These are phyloP conservation scores for Engystomops pustulosus DNA, from an alignment of 2,113 vertebrate species.

Conservation along the genomic window DNA sequence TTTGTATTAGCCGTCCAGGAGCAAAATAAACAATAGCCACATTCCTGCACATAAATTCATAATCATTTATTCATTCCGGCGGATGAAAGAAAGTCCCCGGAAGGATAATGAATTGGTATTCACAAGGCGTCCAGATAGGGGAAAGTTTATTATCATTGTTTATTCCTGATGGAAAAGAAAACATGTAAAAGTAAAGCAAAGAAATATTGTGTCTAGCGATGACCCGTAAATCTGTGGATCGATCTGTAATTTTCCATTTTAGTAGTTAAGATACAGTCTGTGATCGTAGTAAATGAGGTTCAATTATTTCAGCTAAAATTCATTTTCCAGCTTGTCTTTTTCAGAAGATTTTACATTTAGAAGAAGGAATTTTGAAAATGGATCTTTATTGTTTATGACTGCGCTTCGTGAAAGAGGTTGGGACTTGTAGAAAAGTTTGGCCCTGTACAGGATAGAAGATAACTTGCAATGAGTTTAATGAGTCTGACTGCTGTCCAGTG, in stretches of 20 bases:
- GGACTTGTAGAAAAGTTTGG: too few relatives aligned
- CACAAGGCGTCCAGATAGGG: not conserved
- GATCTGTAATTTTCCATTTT: slow-evolving; percentile 37
- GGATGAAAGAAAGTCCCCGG: slow-evolving; percentile 14
- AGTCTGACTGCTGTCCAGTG: too few relatives aligned
- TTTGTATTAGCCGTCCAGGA: slow-evolving; percentile 1
- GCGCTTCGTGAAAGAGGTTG: too few relatives aligned
- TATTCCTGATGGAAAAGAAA: slow-evolving; percentile 15
- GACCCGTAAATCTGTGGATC: slow-evolving; percentile 13
- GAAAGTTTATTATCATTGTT: slow-evolving; percentile 28
- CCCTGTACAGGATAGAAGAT: too few relatives aligned
- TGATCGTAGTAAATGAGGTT: not conserved
- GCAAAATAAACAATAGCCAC: slow-evolving; percentile 35
- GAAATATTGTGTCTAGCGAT: not conserved
- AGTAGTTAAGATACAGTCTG: not conserved
- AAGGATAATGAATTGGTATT: slow-evolving; percentile 33
- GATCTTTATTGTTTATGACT: not conserved
- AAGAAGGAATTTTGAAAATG: not conserved
- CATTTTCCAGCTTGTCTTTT: not conserved
- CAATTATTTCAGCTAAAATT: not conserved
- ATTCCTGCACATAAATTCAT: slow-evolving; percentile 7
- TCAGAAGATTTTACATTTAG: not conserved
- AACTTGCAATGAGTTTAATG: too few relatives aligned
- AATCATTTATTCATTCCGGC: slow-evolving; percentile 2
- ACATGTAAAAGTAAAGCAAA: not conserved